phyloP scores from a whole-genome alignment of 2,888 invertebrate species.

The Hololepta plana region DNA sequence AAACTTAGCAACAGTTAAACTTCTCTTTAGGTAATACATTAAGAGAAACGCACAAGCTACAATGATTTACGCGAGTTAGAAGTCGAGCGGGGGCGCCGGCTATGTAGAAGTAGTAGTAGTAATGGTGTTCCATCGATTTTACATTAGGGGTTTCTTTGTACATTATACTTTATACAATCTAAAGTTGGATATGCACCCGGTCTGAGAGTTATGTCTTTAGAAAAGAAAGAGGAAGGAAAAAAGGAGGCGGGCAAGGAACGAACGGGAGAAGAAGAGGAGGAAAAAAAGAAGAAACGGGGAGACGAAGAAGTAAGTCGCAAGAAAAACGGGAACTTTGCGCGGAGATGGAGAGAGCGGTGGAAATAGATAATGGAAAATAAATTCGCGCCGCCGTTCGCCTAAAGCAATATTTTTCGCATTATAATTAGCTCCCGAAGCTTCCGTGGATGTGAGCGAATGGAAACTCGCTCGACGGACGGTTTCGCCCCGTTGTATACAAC shows the following conservation, averaged over 20 bases:
- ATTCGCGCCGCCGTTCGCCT: constrained; percentile 24
- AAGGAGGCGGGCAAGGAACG: constrained; percentile 15
- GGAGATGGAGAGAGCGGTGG: constrained; percentile 26
- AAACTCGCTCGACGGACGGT: too few relatives aligned
- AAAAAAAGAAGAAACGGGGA: constrained; percentile 11
- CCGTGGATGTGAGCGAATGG: neutral
- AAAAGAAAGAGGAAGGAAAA: constrained; percentile 7
- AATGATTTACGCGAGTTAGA: constrained; percentile 25
- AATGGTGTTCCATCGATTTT: constrained; percentile 32
- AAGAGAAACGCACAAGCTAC: constrained; percentile 9
- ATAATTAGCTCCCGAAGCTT: constrained; percentile 20
- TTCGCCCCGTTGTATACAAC: too few relatives aligned
- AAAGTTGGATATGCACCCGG: constrained; percentile 31
- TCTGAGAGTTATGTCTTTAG: constrained; percentile 25
- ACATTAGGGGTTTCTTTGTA: constrained; percentile 33
- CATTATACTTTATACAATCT: constrained; percentile 33
- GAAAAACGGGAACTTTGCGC: constrained; percentile 13
- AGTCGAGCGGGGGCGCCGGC: constrained; percentile 25
- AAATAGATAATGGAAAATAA: constrained; percentile 32
- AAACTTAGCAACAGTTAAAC: neutral
- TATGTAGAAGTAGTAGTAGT: too few relatives aligned
- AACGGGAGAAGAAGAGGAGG: constrained; percentile 18
- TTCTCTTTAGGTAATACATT: neutral
- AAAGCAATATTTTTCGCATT: constrained; percentile 27
- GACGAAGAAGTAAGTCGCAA: neutral